Base-by-base conservation (phyloP, 2,797 vertebrate genomes). In the Kryptolebias ocellatus region DNA sequence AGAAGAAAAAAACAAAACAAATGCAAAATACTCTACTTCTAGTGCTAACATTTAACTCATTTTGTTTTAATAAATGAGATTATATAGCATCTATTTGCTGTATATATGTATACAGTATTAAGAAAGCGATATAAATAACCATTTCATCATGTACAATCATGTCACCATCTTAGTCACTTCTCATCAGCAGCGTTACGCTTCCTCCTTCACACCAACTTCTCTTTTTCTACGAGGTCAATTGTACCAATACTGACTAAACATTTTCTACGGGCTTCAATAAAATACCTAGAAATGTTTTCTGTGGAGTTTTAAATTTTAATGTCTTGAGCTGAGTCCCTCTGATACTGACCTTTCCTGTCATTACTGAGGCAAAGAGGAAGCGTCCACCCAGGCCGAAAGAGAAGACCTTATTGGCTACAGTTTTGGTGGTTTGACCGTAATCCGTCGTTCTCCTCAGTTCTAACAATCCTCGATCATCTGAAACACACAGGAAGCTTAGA, bases 351-450 rank as follows among this genome's bases (percentile, higher is more conserved):
- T 93, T 94, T 83, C 95, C 95, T 0, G 94, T 95, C 96, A 97
- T 96, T 17, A 99, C 94, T n/a, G 97, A 99, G 50, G 96, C 96
- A 31, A 98, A 97, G 42, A 99, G 92, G 74, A 98, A 99, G 49
- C 95, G 93, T 37, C 96, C 96, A 0, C 96, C 97, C 53, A 96
- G 86, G 6, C 96, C 96, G 39, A 98, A 99, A 2, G 97, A 98
- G 74, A 94, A 98, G 79, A 99, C 93, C 85, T 93, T 96, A 61
- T 71, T 92, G 28, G 94, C 95, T 1, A 99, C 89, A 12, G 92
- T 94, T 84, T 96, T 95, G 84, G 94, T 90, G 31, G 86, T 90
- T 85, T 89, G 92, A 11, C 96, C 96, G 10, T 95, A 93, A 84
- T 98, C 95, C 1, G 86, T 84, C 0, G 95, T 95, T 82, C 93